Evolutionary conservation across 2,113 vertebrate genomes (phyloP).

Genomic region (Hystrix cristata): DNA sequence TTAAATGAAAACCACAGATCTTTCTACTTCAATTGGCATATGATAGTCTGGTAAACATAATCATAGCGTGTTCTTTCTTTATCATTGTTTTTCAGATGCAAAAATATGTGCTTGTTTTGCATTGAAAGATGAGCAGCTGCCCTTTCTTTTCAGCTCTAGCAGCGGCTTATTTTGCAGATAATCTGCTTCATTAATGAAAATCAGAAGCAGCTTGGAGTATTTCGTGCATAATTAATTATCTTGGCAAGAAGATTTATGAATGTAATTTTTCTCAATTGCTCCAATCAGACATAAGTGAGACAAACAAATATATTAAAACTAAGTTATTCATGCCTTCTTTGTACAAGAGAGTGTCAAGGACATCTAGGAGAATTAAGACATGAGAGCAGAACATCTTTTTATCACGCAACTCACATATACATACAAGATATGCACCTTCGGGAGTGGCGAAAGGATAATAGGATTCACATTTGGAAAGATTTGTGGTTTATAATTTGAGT

Average conservation of each 20-base stretch:
- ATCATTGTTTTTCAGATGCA: conserved; percentile 67
- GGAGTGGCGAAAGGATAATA: neutral
- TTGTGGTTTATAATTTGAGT: conserved; percentile 14
- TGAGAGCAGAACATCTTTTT: neutral
- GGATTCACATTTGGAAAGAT: conserved; percentile 23
- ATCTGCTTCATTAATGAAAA: conserved; percentile 85
- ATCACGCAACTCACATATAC: neutral
- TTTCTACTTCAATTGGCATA: conserved; percentile 64
- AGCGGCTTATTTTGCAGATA: conserved; percentile 73
- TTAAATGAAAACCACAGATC: conserved; percentile 29
- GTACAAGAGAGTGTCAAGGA: conserved; percentile 72
- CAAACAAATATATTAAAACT: conserved; percentile 83
- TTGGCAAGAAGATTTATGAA: conserved; percentile 84
- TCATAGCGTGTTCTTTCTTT: conserved; percentile 55
- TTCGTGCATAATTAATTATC: conserved; percentile 83
- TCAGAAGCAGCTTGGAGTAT: conserved; percentile 81
- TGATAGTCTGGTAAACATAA: conserved; percentile 41
- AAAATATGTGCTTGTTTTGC: conserved; percentile 64
- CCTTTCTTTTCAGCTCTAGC: conserved; percentile 66
- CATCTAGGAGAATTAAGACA: conserved; percentile 58
- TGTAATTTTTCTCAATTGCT: conserved; percentile 83
- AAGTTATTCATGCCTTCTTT: conserved; percentile 75
- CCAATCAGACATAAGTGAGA: conserved; percentile 75
- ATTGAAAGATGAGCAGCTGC: conserved; percentile 50
- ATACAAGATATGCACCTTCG: neutral